Evolutionary conservation across 2,113 vertebrate genomes (phyloP), one percentile per base, ranked within the genome.

Genomic region (Apodemus sylvaticus): DNA sequence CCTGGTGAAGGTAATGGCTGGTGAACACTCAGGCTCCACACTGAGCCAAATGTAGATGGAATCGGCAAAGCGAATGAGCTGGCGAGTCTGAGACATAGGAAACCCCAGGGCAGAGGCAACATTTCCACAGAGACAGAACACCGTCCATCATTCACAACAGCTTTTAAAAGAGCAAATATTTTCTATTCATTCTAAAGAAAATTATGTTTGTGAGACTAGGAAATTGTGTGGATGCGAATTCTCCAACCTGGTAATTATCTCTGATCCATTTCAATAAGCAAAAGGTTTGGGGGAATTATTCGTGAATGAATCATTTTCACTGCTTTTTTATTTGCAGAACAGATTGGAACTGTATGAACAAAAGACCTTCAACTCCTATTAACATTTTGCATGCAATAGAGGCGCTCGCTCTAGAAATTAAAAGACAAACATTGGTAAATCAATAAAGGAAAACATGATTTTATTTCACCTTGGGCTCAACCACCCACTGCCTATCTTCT

Each of bases 291-390:
- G 45, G 94, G 71, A 89, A 93, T 97, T 95, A 97, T 96, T 97
- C 96, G 51, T 89, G 39, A 79, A 82, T 96, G 95, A 97, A 97
- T 98, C 98, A 96, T 95, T 97, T 97, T 95, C 96, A 89, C 91
- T 91, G 95, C 93, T 97, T 97, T 97, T 92, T 94, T 95, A 97
- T 97, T 97, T 97, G 91, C 89, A 97, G 93, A 97, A 95, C 96
- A 97, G 96, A 97, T 97, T 96, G 97, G 79, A 98, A 86, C 93
- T 76, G 82, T 92, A 85, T 97, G 98, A 97, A 97, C 97, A 97
- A 95, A 66, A 97, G 98, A 98, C 98, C 98, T 98, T 98, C 98
- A 98, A 97, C 96, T 97, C 90, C 97, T 97, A 97, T 98, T 97
- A 97, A 97, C 94, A 97, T 97, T 97, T 97, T 97, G 78, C 79